Conservation (phyloP, 2,888 invertebrate genomes). For the Epirrita christyi region DNA sequence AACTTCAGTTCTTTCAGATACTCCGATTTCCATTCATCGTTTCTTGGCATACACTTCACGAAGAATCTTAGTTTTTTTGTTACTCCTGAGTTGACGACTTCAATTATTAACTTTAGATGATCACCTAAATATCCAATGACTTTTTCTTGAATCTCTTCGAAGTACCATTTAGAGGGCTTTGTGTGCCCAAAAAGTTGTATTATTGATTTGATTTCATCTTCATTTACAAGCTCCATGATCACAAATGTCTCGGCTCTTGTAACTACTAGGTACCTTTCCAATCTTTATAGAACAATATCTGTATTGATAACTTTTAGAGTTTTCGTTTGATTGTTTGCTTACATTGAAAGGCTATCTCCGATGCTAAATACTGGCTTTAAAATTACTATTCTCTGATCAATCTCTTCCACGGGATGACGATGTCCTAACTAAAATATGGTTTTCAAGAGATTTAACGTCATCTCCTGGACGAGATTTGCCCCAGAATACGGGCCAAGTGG, state of each 20-base stretch:
- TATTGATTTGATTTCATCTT: conserved; percentile 56
- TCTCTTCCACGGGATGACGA: too few relatives aligned
- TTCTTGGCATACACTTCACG: conserved; percentile 84
- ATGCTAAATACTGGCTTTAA: too few relatives aligned
- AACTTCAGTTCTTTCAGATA: conserved; percentile 62
- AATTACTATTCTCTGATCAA: too few relatives aligned
- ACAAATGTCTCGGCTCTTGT: background rate
- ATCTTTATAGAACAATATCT: background rate
- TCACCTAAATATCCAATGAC: conserved; percentile 71
- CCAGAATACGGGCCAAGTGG: too few relatives aligned
- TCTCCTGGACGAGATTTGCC: too few relatives aligned
- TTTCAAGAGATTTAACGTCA: too few relatives aligned
- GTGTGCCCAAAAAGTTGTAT: conserved; percentile 48
- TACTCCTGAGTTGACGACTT: conserved; percentile 44
- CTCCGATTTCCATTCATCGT: conserved; percentile 72
- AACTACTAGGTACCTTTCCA: background rate
- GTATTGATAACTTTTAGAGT: too few relatives aligned
- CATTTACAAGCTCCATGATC: conserved; percentile 56
- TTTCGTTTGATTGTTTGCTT: too few relatives aligned
- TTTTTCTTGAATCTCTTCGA: conserved; percentile 59
- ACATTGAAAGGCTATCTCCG: too few relatives aligned
- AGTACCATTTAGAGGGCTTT: conserved; percentile 51
- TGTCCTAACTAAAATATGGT: too few relatives aligned
- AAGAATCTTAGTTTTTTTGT: conserved; percentile 73
- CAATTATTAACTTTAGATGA: conserved; percentile 61